Base-by-base conservation (phyloP, 2,888 invertebrate genomes). In the Melitaea athalia region DNA sequence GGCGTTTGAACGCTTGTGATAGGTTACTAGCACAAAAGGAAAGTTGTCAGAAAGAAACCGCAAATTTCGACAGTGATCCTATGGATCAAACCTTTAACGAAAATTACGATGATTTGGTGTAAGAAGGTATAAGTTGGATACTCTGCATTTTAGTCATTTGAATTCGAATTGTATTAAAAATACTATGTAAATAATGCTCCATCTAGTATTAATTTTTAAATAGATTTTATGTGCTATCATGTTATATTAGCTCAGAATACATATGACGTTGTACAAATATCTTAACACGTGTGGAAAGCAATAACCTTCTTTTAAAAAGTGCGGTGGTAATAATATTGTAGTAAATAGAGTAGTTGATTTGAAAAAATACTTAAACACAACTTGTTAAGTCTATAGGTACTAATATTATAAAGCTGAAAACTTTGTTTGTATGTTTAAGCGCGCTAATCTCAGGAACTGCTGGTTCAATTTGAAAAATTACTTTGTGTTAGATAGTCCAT, bases 231-330 rank as follows among this genome's bases (percentile, higher is more conserved):
- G 45, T 43, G n/a, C 38, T 8, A 38, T 38, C 14, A 42, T 6
- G 15, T 7, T 33, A 33, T 55, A 6, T 33, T 33, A 33, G n/a
- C n/a, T 49, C n/a, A 14, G 33, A 55, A 31, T 8, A 55, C 14
- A 52, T 52, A 52, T 12, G 14, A 38, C 14, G 11, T 63, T 57
- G 55, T 71, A 72, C 70, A 74, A 64, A 66, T 70, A 70, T 59
- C 31, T 59, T 12, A 74, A 73, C 82, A 89, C 91, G 90, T 90
- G 90, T 91, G 80, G 77, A 81, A 89, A 91, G 91, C 91, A 91
- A 91, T 91, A 91, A 86, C 78, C 79, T 70, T 63, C 31, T 8
- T 64, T 49, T 59, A 63, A 14, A 63, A 64, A 62, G 33, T 42
- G 24, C 47, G 50, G 4, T 70, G 12, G 14, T 33, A 33, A 14